phyloP scores from a whole-genome alignment of 2,113 vertebrate genomes.

The Eptesicus fuscus region DNA sequence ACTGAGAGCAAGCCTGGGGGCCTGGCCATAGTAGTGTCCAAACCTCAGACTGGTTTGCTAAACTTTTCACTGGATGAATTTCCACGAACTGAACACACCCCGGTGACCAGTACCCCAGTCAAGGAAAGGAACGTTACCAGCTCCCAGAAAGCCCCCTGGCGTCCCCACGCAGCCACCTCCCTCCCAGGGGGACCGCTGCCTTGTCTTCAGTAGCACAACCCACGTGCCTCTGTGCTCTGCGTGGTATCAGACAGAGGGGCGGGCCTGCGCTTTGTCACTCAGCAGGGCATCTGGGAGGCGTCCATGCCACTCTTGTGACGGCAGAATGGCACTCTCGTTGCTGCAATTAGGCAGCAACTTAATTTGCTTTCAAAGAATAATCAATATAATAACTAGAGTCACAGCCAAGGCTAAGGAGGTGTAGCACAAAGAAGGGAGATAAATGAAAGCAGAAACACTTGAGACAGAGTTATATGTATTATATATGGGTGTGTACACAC shows the following conservation, averaged over 20 bases:
- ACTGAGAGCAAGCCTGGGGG: not conserved
- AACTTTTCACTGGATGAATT: not conserved
- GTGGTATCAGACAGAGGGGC: too few species aligned
- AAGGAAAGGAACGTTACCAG: not conserved
- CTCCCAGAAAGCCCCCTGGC: not conserved
- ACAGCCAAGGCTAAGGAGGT: not conserved
- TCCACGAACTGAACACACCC: not conserved
- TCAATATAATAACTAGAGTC: not conserved
- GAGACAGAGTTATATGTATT: not conserved
- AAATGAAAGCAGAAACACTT: not conserved
- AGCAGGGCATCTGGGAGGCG: rapidly evolving
- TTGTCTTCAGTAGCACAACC: not conserved
- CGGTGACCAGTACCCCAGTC: not conserved
- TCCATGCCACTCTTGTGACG: not conserved
- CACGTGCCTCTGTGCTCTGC: not conserved
- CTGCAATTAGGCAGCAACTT: not conserved
- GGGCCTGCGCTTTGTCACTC: not conserved
- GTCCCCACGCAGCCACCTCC: not conserved
- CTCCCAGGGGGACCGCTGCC: not conserved
- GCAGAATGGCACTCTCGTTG: not conserved
- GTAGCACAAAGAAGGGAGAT: not conserved
- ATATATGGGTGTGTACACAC: not conserved
- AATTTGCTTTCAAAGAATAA: not conserved
- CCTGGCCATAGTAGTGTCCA: not conserved
- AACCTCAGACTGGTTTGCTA: not conserved